A percentile compares a stretch with the other conserved stretches of the same genome.
These are phyloP conservation scores for Selenia dentaria DNA, from an alignment of 2,888 invertebrate genomes.

Conservation along the genomic window DNA sequence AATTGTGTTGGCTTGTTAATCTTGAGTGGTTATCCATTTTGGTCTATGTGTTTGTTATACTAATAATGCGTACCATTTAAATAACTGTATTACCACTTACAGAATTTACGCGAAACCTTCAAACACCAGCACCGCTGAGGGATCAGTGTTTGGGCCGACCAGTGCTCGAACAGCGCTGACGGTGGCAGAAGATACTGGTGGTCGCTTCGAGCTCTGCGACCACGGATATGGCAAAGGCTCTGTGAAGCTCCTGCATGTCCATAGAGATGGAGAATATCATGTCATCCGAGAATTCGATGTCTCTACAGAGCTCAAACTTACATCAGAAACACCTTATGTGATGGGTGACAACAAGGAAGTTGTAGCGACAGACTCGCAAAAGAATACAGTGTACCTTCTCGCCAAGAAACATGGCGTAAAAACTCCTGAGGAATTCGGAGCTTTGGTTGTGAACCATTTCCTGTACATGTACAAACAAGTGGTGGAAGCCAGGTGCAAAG, in stretches of 20 bases:
- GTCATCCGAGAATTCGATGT: slow-evolving; percentile 90
- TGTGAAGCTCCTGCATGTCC: slow-evolving; percentile 89
- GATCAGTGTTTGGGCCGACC: slow-evolving; percentile 24
- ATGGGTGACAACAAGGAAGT: slow-evolving; percentile 91
- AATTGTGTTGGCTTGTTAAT: slow-evolving; percentile 5
- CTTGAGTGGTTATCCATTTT: slow-evolving; percentile 1
- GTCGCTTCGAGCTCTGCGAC: slow-evolving; percentile 85
- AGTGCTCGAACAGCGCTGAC: slow-evolving; percentile 50
- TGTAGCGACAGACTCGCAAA: slow-evolving; percentile 93
- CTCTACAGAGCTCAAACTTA: slow-evolving; percentile 88
- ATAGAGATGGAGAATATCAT: slow-evolving; percentile 87
- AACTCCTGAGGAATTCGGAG: slow-evolving; percentile 90
- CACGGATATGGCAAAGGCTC: slow-evolving; percentile 90
- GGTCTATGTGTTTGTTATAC: neutral
- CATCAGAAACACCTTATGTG: slow-evolving; percentile 89
- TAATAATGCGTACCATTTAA: slow-evolving; percentile 1
- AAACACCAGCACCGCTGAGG: slow-evolving; percentile 65
- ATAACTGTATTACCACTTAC: slow-evolving; percentile 32
- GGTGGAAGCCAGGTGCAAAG: slow-evolving; percentile 87
- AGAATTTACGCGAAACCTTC: slow-evolving; percentile 81
- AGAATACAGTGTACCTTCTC: slow-evolving; percentile 91
- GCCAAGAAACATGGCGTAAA: slow-evolving; percentile 91
- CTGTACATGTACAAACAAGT: slow-evolving; percentile 91
- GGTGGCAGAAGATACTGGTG: slow-evolving; percentile 72
- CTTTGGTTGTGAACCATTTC: slow-evolving; percentile 90